Evolutionary conservation across 2,888 invertebrate species (phyloP).

Genomic region (Pachymerium ferrugineum): DNA sequence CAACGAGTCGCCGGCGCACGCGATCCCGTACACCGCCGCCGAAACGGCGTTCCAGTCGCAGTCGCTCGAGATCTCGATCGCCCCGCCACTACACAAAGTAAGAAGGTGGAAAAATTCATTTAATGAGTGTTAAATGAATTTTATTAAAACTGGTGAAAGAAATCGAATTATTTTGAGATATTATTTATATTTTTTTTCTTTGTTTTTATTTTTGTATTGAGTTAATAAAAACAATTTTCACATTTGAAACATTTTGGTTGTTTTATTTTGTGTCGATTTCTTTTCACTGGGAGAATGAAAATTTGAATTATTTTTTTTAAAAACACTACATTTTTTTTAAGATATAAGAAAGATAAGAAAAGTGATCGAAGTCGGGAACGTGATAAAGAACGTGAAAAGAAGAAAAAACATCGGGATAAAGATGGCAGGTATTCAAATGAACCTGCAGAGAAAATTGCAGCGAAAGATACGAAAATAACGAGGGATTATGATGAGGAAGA

Average conservation of each 20-base stretch:
- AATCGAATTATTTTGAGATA: background rate
- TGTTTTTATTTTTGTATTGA: background rate
- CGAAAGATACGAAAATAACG: slow-evolving; percentile 45
- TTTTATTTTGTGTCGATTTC: background rate
- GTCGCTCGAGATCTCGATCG: slow-evolving; percentile 33
- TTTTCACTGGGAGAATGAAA: background rate
- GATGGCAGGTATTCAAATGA: too few species aligned
- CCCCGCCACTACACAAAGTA: slow-evolving; percentile 34
- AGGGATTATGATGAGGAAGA: slow-evolving; percentile 56
- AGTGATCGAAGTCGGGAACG: slow-evolving; percentile 33
- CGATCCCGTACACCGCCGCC: slow-evolving; percentile 33
- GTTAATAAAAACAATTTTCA: background rate
- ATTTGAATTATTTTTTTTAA: too few species aligned
- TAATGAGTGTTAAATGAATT: too few species aligned
- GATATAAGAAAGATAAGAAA: slow-evolving; percentile 35
- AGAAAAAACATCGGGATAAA: slow-evolving; percentile 37
- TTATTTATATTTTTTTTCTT: background rate
- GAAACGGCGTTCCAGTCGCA: slow-evolving; percentile 23
- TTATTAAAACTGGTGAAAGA: background rate
- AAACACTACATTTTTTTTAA: too few species aligned
- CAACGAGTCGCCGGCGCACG: slow-evolving; percentile 29
- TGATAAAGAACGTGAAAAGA: slow-evolving; percentile 36
- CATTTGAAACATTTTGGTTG: background rate
- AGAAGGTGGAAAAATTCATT: background rate
- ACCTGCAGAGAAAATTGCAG: slow-evolving; percentile 43